Conservation (phyloP, 2,888 invertebrate genomes). For the Epinotia demarniana region DNA sequence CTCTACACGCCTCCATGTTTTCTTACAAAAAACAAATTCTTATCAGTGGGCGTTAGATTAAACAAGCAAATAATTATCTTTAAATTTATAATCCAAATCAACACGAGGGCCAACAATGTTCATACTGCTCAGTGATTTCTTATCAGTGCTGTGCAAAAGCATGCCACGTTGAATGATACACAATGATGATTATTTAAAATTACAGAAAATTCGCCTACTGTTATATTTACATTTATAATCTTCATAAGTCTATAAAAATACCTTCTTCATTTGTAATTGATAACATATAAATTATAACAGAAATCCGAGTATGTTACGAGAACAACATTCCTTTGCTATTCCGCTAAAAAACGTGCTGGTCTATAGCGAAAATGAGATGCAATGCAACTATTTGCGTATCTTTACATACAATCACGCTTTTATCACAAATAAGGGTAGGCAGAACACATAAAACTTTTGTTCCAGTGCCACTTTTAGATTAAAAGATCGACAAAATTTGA, state of each 20-base stretch:
- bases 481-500: too few species aligned
- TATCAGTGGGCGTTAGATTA: conserved; percentile 51
- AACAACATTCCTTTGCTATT: too few species aligned
- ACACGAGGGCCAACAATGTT: conserved; percentile 45
- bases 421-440: too few species aligned
- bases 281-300: too few species aligned
- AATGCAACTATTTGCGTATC: too few species aligned
- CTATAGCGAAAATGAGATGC: too few species aligned
- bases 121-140: neutral
- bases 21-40: conserved; percentile 45
- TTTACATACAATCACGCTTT: too few species aligned
- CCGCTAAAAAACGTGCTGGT: too few species aligned
- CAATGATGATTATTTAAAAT: neutral
- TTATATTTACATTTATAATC: neutral
- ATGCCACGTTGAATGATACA: neutral
- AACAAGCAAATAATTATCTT: conserved; percentile 51
- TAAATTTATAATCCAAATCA: conserved; percentile 47
- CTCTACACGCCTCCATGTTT: conserved; percentile 13
- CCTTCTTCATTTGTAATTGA: too few species aligned
- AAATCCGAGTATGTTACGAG: neutral
- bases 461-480: too few species aligned
- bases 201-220: neutral
- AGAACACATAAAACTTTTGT: too few species aligned
- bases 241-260: too few species aligned
- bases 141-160: conserved; percentile 1